Conservation (phyloP, 2,888 invertebrate genomes). For the Acanthococcus lagerstroemiae region DNA sequence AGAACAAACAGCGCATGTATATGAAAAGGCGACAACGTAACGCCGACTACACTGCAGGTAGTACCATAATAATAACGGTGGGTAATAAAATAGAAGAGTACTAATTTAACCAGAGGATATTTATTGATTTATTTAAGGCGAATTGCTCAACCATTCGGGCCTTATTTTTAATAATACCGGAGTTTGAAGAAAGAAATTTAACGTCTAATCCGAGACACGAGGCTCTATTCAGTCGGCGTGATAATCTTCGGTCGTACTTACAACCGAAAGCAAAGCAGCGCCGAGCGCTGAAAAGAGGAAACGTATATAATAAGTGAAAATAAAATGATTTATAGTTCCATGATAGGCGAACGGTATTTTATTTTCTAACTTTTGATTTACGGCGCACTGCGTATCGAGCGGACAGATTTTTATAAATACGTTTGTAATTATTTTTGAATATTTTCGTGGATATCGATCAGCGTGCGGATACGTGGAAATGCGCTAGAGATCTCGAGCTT, state of each 20-base stretch:
- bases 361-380: conserved; percentile 19
- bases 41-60: neutral
- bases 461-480: too few relatives aligned
- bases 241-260: neutral
- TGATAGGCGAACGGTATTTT: conserved; percentile 9
- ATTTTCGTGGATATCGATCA: too few relatives aligned
- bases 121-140: too few relatives aligned
- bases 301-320: neutral
- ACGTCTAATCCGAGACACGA: too few relatives aligned
- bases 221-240: neutral
- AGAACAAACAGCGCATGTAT: neutral
- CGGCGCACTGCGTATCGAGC: conserved; percentile 16
- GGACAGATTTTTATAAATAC: too few relatives aligned
- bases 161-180: too few relatives aligned
- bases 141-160: neutral
- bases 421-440: too few relatives aligned
- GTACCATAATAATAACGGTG: neutral
- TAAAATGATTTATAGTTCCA: conserved; percentile 11
- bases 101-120: neutral
- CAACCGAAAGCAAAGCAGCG: neutral
- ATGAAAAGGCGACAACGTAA: neutral
- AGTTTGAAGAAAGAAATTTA: neutral
- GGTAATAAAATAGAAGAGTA: neutral
- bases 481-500: too few relatives aligned
- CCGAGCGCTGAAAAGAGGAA: too few relatives aligned